Percentiles rank a stretch among this genome's conserved stretches.
These are phyloP conservation scores for Ceuthmochares aereus DNA, from an alignment of 2,113 vertebrate genomes.

Conservation along the genomic window DNA sequence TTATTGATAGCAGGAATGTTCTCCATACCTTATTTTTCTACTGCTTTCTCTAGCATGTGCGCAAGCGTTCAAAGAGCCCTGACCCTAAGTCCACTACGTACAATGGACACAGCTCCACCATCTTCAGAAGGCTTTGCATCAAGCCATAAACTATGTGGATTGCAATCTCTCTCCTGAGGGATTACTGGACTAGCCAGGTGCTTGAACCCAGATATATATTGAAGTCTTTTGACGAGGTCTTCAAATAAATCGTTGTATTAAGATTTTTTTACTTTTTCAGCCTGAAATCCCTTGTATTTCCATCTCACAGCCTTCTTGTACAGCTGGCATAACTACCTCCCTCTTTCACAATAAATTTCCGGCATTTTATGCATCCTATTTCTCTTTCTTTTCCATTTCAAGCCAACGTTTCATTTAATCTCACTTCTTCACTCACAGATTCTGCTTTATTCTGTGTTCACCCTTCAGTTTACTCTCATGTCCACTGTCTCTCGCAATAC, in stretches of 20 bases:
- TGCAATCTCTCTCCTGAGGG: background rate
- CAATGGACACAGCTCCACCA: background rate
- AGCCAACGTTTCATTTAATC: background rate
- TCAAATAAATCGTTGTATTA: background rate
- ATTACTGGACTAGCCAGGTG: background rate
- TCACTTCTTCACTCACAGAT: background rate
- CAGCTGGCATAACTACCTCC: background rate
- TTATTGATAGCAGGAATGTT: conserved; percentile 21
- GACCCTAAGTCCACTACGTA: background rate
- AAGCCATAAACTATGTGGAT: background rate
- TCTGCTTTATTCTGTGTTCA: background rate
- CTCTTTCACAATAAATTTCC: background rate
- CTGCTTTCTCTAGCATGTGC: background rate
- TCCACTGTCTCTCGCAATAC: background rate
- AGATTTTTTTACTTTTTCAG: background rate
- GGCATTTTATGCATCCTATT: background rate
- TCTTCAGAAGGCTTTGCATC: background rate
- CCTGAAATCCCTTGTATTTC: background rate
- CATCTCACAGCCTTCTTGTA: background rate
- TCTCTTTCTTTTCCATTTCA: background rate
- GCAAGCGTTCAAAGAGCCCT: background rate
- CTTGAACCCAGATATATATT: background rate
- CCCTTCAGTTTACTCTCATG: background rate
- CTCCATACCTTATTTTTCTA: background rate
- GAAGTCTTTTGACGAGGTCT: background rate